phyloP scores from a whole-genome alignment of 2,888 invertebrate genomes.

The Papilio elwesi region DNA sequence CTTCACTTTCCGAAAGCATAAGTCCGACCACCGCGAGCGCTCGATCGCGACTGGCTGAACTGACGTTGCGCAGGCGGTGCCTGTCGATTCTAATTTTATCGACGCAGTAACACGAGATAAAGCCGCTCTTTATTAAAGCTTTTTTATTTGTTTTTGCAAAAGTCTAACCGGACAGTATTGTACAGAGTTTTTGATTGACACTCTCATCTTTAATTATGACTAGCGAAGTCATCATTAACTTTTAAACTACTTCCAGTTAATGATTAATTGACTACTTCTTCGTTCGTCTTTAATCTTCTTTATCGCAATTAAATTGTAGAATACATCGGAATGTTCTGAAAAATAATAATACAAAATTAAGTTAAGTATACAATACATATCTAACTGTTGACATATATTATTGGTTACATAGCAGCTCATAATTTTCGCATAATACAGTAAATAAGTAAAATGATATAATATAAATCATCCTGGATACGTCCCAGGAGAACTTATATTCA shows the following conservation, averaged over 20 bases:
- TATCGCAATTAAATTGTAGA: too few species aligned
- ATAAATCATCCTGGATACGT: too few species aligned
- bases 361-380: too few species aligned
- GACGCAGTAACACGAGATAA: slow-evolving; percentile 82
- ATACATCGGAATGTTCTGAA: too few species aligned
- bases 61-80: slow-evolving; percentile 56
- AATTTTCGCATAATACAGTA: too few species aligned
- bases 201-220: not conserved
- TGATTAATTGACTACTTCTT: too few species aligned
- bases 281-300: too few species aligned
- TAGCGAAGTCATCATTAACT: not conserved
- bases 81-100: slow-evolving; percentile 79
- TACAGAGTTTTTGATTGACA: slow-evolving; percentile 25
- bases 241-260: not conserved
- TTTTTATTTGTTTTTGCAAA: slow-evolving; percentile 66
- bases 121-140: slow-evolving; percentile 77
- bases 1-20: slow-evolving; percentile 52
- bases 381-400: too few species aligned
- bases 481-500: too few species aligned
- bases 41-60: slow-evolving; percentile 52
- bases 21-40: slow-evolving; percentile 54
- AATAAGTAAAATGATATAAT: too few species aligned
- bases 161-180: slow-evolving; percentile 52
- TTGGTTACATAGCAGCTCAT: too few species aligned
- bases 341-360: too few species aligned